Percentiles rank a stretch among this genome's conserved stretches.
phyloP scores from a whole-genome alignment of 2,888 invertebrate genomes.

The Dyspetes luteomarginatus region DNA sequence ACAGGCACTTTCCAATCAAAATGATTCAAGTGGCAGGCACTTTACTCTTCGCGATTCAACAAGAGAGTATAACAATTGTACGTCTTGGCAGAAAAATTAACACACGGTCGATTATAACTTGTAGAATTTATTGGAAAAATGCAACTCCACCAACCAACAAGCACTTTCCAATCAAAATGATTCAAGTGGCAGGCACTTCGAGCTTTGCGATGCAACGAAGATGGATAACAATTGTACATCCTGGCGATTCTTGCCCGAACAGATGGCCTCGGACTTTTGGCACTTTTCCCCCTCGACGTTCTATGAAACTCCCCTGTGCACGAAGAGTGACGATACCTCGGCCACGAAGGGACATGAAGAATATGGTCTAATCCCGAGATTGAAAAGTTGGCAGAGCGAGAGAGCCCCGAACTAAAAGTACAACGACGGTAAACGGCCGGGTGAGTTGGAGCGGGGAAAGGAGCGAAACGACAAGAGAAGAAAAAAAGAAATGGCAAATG shows the following conservation, averaged over 20 bases:
- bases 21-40: background rate
- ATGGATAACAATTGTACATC: conserved; percentile 9
- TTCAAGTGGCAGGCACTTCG: background rate
- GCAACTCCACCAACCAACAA: background rate
- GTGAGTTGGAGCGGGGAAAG: conserved; percentile 2
- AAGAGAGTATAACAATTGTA: conserved; percentile 4
- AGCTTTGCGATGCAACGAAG: background rate
- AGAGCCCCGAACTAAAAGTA: conserved; percentile 63
- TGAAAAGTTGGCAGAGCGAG: conserved; percentile 79
- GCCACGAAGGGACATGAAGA: background rate
- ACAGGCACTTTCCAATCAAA: background rate
- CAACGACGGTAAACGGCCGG: conserved; percentile 29
- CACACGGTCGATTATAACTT: too few relatives aligned
- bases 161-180: conserved; percentile 5
- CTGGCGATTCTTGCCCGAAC: conserved; percentile 12
- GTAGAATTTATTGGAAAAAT: too few relatives aligned
- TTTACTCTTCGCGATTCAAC: background rate
- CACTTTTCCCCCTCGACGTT: conserved; percentile 15
- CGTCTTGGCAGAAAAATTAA: background rate
- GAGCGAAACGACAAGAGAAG: conserved; percentile 42
- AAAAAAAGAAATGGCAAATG: conserved; percentile 34
- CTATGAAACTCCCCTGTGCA: conserved; percentile 30
- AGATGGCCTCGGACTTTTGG: conserved; percentile 40
- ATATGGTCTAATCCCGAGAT: conserved; percentile 76
- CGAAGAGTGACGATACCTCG: conserved; percentile 21